Conservation (phyloP, 2,113 vertebrate genomes). For the Sturnus vulgaris region DNA sequence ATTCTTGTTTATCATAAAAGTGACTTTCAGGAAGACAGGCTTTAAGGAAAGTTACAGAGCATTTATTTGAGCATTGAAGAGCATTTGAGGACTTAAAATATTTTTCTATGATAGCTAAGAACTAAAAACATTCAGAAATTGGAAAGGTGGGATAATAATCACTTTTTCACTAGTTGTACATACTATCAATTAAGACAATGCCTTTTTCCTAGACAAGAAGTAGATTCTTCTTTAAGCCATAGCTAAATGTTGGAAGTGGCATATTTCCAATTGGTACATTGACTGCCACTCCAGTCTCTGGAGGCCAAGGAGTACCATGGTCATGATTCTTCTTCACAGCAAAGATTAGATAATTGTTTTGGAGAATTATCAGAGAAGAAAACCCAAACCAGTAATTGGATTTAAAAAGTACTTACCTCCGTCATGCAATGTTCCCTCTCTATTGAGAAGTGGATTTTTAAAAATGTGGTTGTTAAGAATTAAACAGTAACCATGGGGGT, state of each 20-base stretch:
- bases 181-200: neutral
- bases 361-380: neutral
- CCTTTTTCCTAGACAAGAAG: neutral
- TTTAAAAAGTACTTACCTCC: constrained; percentile 21
- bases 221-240: neutral
- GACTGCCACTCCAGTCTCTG: neutral
- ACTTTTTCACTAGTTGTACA: neutral
- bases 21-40: neutral
- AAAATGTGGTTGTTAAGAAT: constrained; percentile 61
- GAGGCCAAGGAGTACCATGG: neutral
- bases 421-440: constrained; percentile 36
- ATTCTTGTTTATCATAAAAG: neutral
- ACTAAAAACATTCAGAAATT: neutral
- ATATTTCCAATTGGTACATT: neutral
- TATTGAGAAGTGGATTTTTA: neutral
- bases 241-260: neutral
- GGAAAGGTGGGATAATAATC: neutral
- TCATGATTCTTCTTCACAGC: neutral
- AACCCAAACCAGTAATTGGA: neutral
- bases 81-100: neutral
- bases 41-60: neutral
- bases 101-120: neutral
- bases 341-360: neutral
- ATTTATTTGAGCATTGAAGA: neutral
- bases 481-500: constrained; percentile 57